Base-by-base conservation (phyloP, 2,888 invertebrate species). In the Dyspetes luteomarginatus region DNA sequence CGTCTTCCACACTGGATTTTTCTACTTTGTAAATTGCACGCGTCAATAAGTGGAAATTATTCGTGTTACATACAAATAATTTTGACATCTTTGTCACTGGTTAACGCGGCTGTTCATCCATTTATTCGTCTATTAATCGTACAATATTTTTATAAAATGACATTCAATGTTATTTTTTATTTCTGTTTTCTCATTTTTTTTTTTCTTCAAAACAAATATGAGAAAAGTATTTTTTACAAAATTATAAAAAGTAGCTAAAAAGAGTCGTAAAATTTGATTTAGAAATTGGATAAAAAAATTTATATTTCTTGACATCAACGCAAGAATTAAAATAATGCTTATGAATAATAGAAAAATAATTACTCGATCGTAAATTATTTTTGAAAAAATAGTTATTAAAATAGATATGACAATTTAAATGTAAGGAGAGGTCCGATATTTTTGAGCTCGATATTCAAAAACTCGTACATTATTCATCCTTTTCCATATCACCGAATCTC, bases 71-170 rank as follows among this genome's bases (percentile, higher is more conserved):
- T 94, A 7, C 93, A 93, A 83, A 93, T 93, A 73, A 82, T 89
- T n/a, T 92, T 94, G 3, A 93, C 93, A 7, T 87, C 93, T 3
- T 85, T 95, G n/a, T 93, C 93, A 3, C 86, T 94, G 45, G 74
- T 93, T 3, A 94, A 93, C 84, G 93, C 94, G 55, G 93, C 93
- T 0, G 77, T 94, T 24, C 94, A 95, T 92, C 95, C 95, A 0
- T 92, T 94, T 62, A n/a, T n/a, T n/a, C n/a, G n/a, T n/a, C n/a
- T n/a, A n/a, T n/a, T n/a, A n/a, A n/a, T n/a, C n/a, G n/a, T n/a
- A n/a, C n/a, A n/a, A n/a, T n/a, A n/a, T n/a, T n/a, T n/a, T n/a
- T n/a, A n/a, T n/a, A n/a, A n/a, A n/a, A n/a, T n/a, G n/a, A n/a
- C n/a, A n/a, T n/a, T n/a, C n/a, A n/a, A n/a, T n/a, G n/a, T n/a